Base-by-base conservation (phyloP, 2,113 vertebrate genomes). In the Zeus faber region DNA sequence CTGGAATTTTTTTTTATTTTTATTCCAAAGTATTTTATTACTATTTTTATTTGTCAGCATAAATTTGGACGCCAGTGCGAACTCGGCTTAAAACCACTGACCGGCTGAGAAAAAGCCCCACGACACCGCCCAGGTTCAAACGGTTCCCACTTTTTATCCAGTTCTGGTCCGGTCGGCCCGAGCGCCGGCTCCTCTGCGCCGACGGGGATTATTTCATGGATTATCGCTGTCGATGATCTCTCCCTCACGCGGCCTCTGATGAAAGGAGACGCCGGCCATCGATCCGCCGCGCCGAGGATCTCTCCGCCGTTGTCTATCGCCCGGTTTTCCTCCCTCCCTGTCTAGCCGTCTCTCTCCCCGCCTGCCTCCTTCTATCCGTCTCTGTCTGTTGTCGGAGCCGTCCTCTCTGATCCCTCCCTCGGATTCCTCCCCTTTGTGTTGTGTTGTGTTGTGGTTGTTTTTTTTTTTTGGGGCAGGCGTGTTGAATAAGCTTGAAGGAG, bases 211-310 rank as follows among this genome's bases (percentile, higher is more conserved):
- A 31, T 6, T 20, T 44, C 23, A 31, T 29, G 23, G 53, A 45
- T 56, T n/a, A 45, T 24, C 40, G 6, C 26, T 45, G 40, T 45
- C 41, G 22, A 45, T 45, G 14, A 44, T 31, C 53, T 56, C 40
- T 44, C 53, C 43, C 41, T 31, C 40, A 29, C 24, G 31, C 31
- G 40, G 29, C 17, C 1, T 10, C 43, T 37, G 33, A 22, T 31
- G 53, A 37, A 37, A 37, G 11, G 6, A 11, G n/a, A 14, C 11
- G 13, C 3, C 13, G 11, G 3, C 6, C 25, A 56, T 56, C 40
- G 40, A 56, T 56, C 41, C 4, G 11, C 37, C 27, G 25, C 37
- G 13, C 21, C n/a, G 40, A 45, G 23, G 24, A 10, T 10, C 41
- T 44, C 9, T 27, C n/a, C n/a, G n/a, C n/a, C 41, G 16, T 8